phyloP scores from a whole-genome alignment of 2,113 vertebrate species.

The Sphyrna mokarran region DNA sequence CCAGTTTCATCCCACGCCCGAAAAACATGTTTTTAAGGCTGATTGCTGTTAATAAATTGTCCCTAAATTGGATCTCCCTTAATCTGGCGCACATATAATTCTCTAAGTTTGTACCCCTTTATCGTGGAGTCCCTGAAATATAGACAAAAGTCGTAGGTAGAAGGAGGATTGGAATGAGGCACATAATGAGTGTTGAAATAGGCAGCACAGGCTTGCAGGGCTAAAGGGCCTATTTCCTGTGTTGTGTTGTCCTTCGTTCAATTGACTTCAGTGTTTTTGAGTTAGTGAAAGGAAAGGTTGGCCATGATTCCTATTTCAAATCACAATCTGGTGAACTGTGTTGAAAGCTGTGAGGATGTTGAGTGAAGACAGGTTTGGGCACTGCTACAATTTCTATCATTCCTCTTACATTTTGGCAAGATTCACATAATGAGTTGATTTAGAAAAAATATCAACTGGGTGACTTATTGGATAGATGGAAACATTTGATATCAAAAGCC shows the following conservation, averaged over 20 bases:
- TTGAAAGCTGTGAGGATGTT: not conserved
- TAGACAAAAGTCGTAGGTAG: too few species aligned
- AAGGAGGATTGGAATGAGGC: too few species aligned
- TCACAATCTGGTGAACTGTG: not conserved
- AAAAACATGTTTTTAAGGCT: too few species aligned
- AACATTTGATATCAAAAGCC: not conserved
- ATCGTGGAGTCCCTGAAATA: too few species aligned
- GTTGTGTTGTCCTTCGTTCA: not conserved
- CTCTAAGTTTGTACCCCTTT: too few species aligned
- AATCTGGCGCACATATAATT: too few species aligned
- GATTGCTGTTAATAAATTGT: too few species aligned
- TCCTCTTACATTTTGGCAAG: not conserved
- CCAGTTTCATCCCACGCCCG: too few species aligned
- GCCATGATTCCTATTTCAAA: not conserved
- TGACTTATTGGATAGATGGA: not conserved
- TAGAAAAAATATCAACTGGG: not conserved
- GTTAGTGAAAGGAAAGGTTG: not conserved
- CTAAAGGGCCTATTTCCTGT: too few species aligned
- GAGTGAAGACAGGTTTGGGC: not conserved
- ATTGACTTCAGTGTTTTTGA: not conserved
- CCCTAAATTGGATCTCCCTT: too few species aligned
- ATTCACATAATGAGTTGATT: not conserved
- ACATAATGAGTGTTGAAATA: too few species aligned
- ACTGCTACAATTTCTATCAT: not conserved
- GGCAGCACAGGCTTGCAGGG: too few species aligned